Evolutionary conservation across 92 coral and sea anemone genomes (phyloP), one percentile per base, ranked within the genome.

Genomic region (Heteractis magnifica): DNA sequence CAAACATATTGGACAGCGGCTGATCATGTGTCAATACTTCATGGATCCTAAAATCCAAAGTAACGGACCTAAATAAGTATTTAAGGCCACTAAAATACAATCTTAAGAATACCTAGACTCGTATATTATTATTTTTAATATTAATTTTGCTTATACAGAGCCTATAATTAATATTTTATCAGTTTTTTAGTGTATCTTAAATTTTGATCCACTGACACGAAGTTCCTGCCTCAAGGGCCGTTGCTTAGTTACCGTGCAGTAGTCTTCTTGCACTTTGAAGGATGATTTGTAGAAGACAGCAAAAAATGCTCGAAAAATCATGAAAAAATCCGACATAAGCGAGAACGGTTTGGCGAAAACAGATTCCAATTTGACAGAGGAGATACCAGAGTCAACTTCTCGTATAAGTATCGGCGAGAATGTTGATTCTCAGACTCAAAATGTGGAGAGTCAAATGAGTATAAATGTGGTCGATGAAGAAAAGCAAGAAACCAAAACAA

Each of bases 401-500:
- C 73, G 73, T 11, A 12, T 68, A 4, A 68, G 73, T 68, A 8
- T 68, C 3, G 73, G 13, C 44, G 73, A 68, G 50, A 26, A 68
- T 13, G 49, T 68, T 26, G 49, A 68, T 20, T 68, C 73, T 20
- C 41, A 68, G 49, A 14, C 23, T 9, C 50, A 21, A 68, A 68
- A 68, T 68, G 73, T 68, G 14, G 73, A 68, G 73, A 68, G 73
- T 8, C 13, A 68, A 68, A 21, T 68, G 73, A 68, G 70, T 62
- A 6, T 62, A 55, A 55, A 62, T 26, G 73, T 68, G 13, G 73
- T 68, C 14, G 16, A 68, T 26, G 73, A 68, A 68, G 73, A 48
- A 68, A 41, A 68, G 10, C 73, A 68, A 68, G 73, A 68, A 26
- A 19, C 71, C 71, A 68, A 68, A 68, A 26, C 73, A 26, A 12